Percentiles rank a stretch among this genome's conserved stretches.
Evolutionary conservation across 2,888 invertebrate species (phyloP).

Genomic region (Parnassius mnemosyne): DNA sequence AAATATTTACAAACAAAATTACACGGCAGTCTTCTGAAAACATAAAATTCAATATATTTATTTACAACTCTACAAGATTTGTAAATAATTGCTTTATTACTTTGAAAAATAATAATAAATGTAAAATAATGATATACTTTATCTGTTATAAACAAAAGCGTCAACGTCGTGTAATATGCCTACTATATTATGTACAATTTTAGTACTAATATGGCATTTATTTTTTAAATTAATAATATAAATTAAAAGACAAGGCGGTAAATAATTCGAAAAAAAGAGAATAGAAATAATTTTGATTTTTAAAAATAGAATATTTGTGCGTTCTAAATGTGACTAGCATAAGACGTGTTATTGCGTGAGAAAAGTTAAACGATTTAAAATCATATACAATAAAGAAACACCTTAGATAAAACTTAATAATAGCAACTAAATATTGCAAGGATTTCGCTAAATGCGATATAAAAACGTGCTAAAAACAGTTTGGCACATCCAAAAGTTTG

Average conservation of each 20-base stretch:
- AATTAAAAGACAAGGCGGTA: conserved; percentile 43
- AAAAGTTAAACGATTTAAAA: conserved; percentile 45
- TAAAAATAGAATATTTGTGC: conserved; percentile 67
- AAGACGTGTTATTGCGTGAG: conserved; percentile 78
- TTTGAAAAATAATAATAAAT: conserved; percentile 48
- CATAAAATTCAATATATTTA: conserved; percentile 54
- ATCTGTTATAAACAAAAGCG: conserved; percentile 51
- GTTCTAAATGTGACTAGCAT: conserved; percentile 78
- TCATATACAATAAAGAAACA: conserved; percentile 45
- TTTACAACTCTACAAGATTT: conserved; percentile 64
- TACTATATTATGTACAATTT: conserved; percentile 72
- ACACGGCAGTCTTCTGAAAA: conserved; percentile 76
- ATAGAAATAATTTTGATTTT: conserved; percentile 43
- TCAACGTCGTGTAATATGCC: conserved; percentile 64
- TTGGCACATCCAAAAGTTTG: conserved; percentile 76
- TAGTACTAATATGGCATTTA: conserved; percentile 76
- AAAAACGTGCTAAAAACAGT: conserved; percentile 64
- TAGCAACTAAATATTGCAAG: conserved; percentile 55
- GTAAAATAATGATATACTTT: conserved; percentile 48
- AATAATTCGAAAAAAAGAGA: conserved; percentile 38
- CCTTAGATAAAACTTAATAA: conserved; percentile 39
- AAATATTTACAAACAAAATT: conserved; percentile 61
- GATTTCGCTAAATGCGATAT: conserved; percentile 67
- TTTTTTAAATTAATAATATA: conserved; percentile 51
- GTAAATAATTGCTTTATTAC: conserved; percentile 61